A percentile compares a stretch with the other conserved stretches of the same genome.
phyloP scores from a whole-genome alignment of 2,888 invertebrate genomes.

The Cynaeus angustus region DNA sequence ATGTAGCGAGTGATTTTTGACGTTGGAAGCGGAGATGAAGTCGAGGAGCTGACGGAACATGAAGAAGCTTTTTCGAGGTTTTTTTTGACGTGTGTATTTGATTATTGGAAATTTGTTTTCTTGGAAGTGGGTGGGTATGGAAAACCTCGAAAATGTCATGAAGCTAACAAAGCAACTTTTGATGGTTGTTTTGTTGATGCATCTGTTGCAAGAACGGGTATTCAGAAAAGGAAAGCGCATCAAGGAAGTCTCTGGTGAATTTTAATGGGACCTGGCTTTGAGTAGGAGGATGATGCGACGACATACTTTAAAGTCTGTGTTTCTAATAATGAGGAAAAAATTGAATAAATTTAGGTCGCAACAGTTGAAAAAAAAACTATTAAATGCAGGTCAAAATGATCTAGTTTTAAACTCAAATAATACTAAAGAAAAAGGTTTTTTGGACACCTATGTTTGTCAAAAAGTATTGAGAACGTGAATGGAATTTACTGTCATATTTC shows the following conservation, averaged over 20 bases:
- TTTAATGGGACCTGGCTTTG: conserved; percentile 6
- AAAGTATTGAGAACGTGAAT: too few relatives aligned
- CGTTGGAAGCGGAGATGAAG: conserved; percentile 15
- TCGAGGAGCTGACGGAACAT: conserved; percentile 10
- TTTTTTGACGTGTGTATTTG: conserved; percentile 4
- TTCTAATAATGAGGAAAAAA: too few relatives aligned
- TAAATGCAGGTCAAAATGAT: too few relatives aligned
- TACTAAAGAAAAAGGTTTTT: too few relatives aligned
- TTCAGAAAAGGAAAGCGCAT: conserved; percentile 18
- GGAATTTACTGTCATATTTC: too few relatives aligned
- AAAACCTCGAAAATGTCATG: conserved; percentile 1
- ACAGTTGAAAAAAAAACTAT: too few relatives aligned
- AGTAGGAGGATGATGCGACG: not conserved
- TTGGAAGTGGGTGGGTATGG: not conserved
- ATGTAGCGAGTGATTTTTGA: conserved; percentile 42
- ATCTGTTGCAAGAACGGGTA: conserved; percentile 30
- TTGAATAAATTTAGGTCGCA: too few relatives aligned
- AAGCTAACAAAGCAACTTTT: conserved; percentile 9
- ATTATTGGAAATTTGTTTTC: too few relatives aligned
- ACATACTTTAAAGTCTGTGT: too few relatives aligned
- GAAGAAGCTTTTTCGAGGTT: conserved; percentile 33
- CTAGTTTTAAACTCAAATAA: too few relatives aligned
- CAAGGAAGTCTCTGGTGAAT: conserved; percentile 20
- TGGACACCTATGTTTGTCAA: too few relatives aligned
- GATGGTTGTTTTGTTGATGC: conserved; percentile 24